Evolutionary conservation across 2,888 invertebrate species (phyloP).

Genomic region (Netelia inedita): DNA sequence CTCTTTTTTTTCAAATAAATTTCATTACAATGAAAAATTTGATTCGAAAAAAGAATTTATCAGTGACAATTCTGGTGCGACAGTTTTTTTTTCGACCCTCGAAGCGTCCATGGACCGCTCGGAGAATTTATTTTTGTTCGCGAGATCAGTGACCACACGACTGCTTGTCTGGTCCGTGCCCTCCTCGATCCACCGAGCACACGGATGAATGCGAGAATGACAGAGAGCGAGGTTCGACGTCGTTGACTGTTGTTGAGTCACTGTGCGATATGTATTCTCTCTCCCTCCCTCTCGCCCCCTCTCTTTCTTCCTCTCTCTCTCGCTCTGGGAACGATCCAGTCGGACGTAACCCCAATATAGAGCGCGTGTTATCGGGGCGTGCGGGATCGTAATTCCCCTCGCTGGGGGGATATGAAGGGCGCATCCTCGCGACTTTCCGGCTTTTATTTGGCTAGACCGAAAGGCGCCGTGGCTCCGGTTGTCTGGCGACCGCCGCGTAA

Average conservation of each 20-base stretch:
- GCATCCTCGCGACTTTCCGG: constrained; percentile 69
- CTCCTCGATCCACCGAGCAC: neutral
- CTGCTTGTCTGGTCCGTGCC: neutral
- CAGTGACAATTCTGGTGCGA: neutral
- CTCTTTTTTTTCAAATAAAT: neutral
- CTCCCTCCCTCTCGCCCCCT: neutral
- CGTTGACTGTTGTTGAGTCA: constrained; percentile 48
- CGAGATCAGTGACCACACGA: constrained; percentile 41
- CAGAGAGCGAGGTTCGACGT: constrained; percentile 7
- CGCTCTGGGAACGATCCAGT: constrained; percentile 1
- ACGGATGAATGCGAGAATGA: neutral
- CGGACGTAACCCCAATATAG: neutral
- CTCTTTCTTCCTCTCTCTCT: neutral
- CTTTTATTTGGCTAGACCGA: constrained; percentile 83
- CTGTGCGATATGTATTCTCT: constrained; percentile 11
- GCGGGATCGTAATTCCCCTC: constrained; percentile 54
- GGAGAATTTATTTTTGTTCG: constrained; percentile 20
- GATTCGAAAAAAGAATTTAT: neutral
- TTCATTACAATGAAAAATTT: neutral
- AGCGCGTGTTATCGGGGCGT: constrained; percentile 33
- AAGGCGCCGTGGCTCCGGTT: constrained; percentile 78
- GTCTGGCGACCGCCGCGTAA: constrained; percentile 67
- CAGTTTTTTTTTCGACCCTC: neutral
- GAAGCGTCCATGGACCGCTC: neutral
- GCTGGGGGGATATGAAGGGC: constrained; percentile 14